phyloP scores from a whole-genome alignment of 2,113 vertebrate species.

The Tyto alba region DNA sequence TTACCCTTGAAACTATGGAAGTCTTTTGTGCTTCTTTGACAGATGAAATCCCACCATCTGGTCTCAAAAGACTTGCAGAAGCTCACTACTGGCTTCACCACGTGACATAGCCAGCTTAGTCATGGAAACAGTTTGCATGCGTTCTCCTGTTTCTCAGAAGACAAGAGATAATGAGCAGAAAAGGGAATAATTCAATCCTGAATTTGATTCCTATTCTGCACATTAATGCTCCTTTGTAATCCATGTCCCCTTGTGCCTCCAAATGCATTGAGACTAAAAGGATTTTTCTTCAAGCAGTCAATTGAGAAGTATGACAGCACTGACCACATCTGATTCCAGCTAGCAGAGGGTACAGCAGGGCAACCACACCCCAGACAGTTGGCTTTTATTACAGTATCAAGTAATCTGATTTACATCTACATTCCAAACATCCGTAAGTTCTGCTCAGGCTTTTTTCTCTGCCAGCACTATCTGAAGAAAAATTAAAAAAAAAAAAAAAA shows the following conservation, averaged over 20 bases:
- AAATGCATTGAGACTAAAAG: neutral
- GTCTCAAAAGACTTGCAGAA: neutral
- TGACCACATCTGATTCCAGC: neutral
- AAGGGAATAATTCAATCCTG: neutral
- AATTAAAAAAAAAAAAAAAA: neutral
- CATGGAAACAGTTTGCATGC: neutral
- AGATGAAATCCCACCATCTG: neutral
- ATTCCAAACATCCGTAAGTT: neutral
- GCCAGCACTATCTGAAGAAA: neutral
- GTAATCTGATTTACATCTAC: neutral
- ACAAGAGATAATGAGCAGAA: neutral
- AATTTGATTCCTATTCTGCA: neutral
- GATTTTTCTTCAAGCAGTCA: neutral
- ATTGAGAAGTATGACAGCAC: rapidly evolving
- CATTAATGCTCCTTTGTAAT: neutral
- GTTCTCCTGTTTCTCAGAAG: neutral
- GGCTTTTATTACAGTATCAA: neutral
- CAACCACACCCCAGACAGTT: neutral
- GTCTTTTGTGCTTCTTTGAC: neutral
- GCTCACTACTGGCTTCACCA: neutral
- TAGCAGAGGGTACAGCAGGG: neutral
- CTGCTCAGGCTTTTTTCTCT: neutral
- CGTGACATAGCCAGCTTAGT: neutral
- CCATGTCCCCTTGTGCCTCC: neutral
- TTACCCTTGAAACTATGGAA: neutral